Base-by-base conservation (phyloP, 2,797 vertebrate genomes). In the Botia almorhae region DNA sequence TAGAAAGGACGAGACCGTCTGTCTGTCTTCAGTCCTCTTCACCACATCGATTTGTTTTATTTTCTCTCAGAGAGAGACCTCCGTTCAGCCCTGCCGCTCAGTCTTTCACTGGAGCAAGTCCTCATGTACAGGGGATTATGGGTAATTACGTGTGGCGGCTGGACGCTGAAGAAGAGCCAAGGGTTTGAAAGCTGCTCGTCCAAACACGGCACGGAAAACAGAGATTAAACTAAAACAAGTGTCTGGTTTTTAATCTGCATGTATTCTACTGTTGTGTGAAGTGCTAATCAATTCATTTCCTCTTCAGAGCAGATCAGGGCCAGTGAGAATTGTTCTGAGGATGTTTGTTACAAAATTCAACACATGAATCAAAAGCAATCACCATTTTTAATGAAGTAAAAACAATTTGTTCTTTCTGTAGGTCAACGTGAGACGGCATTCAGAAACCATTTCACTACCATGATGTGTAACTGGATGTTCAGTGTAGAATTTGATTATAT, bases 101-200 rank as follows among this genome's bases (percentile, higher is more conserved):
- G 70, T 33, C 36, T 78, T 76, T 74, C 73, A 64, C 46, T 78
- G 72, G 67, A 86, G 78, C 78, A 76, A 51, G 76, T 81, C 74
- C 84, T 79, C 81, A 79, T 82, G 83, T 85, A 48, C 76, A 74
- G 82, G 81, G 81, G 80, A 85, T 84, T 83, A 83, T 73, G 74
- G 78, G 75, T 81, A 81, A 85, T 87, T 86, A 86, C 63, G 14
- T 81, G 80, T 69, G 70, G 70, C 74, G 74, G 82, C 79, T 51
- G 60, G 82, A 80, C 46, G 26, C 43, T 72, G n/a, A 36, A 71
- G 48, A 64, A 70, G 72, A 69, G 76, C 39, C 7, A 69, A 81
- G 69, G 26, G 68, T 48, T 46, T 58, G 58, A 29, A 60, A 58
- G 23, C 68, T 69, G 17, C 69, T 26, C 63, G 46, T 58, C 53